Base-by-base conservation (phyloP, 64 coral and sea anemone species). In the Pachyseris speciosa region DNA sequence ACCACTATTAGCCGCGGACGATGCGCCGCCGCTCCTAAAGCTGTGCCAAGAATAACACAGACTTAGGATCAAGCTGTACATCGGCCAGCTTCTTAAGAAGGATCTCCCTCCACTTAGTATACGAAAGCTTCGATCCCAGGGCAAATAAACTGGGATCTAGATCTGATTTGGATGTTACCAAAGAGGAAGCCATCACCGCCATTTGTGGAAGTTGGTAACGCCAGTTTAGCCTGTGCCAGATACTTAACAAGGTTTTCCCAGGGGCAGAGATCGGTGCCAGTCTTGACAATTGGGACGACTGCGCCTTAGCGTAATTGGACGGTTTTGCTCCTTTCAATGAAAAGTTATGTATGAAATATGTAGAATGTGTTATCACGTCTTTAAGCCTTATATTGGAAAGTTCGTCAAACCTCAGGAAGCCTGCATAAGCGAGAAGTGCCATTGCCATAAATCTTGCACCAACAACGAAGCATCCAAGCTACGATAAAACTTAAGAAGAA, bases 331-430 rank as follows among this genome's bases (percentile, higher is more conserved):
- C n/a, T n/a, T n/a, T n/a, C n/a, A n/a, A n/a, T n/a, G 15, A 86
- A 86, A 4, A 86, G 64, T 24, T 86, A n/a, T n/a, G n/a, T n/a
- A n/a, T 39, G 48, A 86, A 86, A 34, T 86, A 86, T 70, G 83
- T 45, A 9, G 83, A 0, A 48, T 86, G 64, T 9, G 26, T 11
- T 70, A 27, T 0, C 42, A 86, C 44, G 50, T 86, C 84, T 34
- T 71, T 86, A 13, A 86, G 64, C 42, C 37, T 86, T 19, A 86
- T 26, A n/a, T 52, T 72, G 2, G 84, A 86, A 4, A 88, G 19
- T 11, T 45, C 58, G 22, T 88, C 74, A 57, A 72, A 65, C 8
- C 71, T 80, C 32, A 52, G 12, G 44, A 76, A 80, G 5, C 74
- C 63, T 39, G 38, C 40, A 17, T 1, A 90, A 29, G 51, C 64